Evolutionary conservation across 2,797 vertebrate species (phyloP).

Genomic region (Sandelia bainsii): DNA sequence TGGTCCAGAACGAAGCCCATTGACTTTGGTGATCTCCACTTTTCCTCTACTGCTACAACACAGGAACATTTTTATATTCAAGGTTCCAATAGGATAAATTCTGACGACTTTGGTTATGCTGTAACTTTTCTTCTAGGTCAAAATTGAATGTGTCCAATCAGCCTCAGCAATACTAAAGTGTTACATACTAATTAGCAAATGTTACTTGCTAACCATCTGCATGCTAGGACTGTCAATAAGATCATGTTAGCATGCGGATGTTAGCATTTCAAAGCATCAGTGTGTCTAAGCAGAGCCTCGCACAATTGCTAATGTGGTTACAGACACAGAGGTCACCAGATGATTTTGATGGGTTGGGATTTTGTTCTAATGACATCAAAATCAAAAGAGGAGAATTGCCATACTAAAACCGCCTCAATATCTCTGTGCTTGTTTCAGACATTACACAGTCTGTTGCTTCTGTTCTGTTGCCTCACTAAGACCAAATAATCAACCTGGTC

Average conservation of each 20-base stretch:
- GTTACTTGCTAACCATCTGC: not conserved
- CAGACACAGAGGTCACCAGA: not conserved
- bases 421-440: not conserved
- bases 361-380: not conserved
- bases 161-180: no score
- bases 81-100: not conserved
- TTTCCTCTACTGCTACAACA: not conserved
- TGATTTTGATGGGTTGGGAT: no score
- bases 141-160: no score
- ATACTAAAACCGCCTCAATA: not conserved
- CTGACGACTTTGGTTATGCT: no score
- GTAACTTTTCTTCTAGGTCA: no score
- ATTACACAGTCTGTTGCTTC: not conserved
- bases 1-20: not conserved
- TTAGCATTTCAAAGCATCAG: not conserved
- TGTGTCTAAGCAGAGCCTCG: not conserved
- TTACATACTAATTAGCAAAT: no score
- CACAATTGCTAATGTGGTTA: not conserved
- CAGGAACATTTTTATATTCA: not conserved
- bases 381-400: not conserved
- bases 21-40: not conserved
- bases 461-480: no score
- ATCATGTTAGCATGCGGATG: not conserved
- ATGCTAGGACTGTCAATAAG: no score
- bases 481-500: no score